Evolutionary conservation across 1,140 invertebrate genomes (phyloP), one percentile per base, ranked within the genome.

Genomic region (Leptinotarsa defecta): DNA sequence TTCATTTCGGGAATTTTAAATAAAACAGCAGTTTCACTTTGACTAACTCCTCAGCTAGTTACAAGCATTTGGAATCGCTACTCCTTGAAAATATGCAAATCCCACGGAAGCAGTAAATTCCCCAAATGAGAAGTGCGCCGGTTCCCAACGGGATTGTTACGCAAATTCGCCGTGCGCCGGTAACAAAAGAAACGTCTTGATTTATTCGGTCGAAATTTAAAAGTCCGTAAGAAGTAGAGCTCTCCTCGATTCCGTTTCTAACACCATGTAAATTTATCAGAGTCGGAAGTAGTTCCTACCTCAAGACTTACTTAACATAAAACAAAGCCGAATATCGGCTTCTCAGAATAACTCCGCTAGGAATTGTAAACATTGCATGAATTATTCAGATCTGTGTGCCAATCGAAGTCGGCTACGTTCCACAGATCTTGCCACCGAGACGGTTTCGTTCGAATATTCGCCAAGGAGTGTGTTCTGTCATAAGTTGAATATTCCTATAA

Each of bases 291-390:
- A 43, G 69, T 71, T 71, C 69, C 49, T 71, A 71, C 20, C 52
- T 71, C 48, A 48, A 24, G 48, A 71, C 69, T 71, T 71, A 52
- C 48, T 71, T 57, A 19, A 71, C 48, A 22, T 61, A 71, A 71
- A 61, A 71, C 69, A 71, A 71, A 71, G 48, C 48, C 48, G 69
- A 71, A 71, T 71, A 71, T 71, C 48, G 15, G 48, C 49, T 52
- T 71, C 48, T 52, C n/a, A 15, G 69, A 61, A 71, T 71, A 57
- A 49, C 19, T 71, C 69, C 69, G n/a, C 48, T n/a, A 71, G 69
- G 69, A 57, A 71, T 71, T 71, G 69, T 52, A 71, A 71, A 71
- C 69, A 71, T 71, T 71, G 48, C 69, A 71, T 71, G 69, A 71
- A 71, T 71, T 57, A 71, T 71, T 71, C 69, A 71, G 11, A 61